These are phyloP conservation scores for Xestoiulus laeticollis DNA, from an alignment of 2,888 invertebrate genomes.

Conservation along the genomic window DNA sequence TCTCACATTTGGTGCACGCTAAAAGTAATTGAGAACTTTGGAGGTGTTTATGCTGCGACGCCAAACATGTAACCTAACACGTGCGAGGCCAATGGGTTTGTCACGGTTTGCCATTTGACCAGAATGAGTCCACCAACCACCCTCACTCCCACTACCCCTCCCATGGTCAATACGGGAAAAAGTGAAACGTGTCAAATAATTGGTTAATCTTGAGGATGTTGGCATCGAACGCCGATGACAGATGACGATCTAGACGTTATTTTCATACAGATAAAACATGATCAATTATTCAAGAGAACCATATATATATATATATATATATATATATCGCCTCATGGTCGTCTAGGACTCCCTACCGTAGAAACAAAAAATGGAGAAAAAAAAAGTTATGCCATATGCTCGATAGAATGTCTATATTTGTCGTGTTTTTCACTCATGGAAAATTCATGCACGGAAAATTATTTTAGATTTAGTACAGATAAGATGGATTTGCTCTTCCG, in stretches of 20 bases:
- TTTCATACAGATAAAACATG: conserved; percentile 51
- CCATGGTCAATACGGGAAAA: background rate
- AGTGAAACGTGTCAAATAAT: conserved; percentile 48
- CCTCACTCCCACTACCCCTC: background rate
- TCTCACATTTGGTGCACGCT: background rate
- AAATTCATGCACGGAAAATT: conserved; percentile 50
- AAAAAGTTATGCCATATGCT: conserved; percentile 15
- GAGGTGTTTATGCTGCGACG: background rate
- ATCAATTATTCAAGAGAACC: conserved; percentile 50
- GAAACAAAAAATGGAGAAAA: background rate
- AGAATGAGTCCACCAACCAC: background rate
- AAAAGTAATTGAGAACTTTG: conserved; percentile 6
- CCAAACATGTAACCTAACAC: conserved; percentile 32
- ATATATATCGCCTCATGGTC: background rate
- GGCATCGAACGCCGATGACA: conserved; percentile 46
- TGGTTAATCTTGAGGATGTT: conserved; percentile 48
- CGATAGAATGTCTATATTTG: conserved; percentile 43
- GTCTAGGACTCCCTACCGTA: background rate
- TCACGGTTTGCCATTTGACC: conserved; percentile 47
- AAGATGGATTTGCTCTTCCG: conserved; percentile 27
- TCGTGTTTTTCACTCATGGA: conserved; percentile 12
- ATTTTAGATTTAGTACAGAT: conserved; percentile 49
- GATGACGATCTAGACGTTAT: conserved; percentile 49
- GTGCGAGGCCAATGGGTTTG: conserved; percentile 39
- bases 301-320: too few relatives aligned